A percentile compares a stretch with the other conserved stretches of the same genome.
These are phyloP conservation scores for Gyrodactylus bullatarudis DNA, from an alignment of 1,140 invertebrate genomes.

Conservation along the genomic window DNA sequence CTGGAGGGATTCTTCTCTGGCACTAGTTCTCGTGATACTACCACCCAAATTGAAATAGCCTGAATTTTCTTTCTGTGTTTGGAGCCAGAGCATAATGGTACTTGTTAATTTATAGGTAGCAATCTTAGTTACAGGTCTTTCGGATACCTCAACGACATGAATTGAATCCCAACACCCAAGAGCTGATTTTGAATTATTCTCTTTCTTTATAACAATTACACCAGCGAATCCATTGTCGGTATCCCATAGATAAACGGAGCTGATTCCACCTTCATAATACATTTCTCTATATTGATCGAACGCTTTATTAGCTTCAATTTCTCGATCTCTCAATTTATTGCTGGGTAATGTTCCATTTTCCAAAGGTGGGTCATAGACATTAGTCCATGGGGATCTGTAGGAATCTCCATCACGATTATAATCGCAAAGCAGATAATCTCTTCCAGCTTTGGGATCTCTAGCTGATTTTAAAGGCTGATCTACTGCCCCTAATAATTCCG, in stretches of 20 bases:
- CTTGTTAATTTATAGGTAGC: conserved; percentile 96
- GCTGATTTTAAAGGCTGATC: conserved; percentile 94
- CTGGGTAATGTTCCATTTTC: conserved; percentile 95
- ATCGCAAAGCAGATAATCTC: conserved; percentile 88
- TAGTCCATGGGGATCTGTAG: conserved; percentile 95
- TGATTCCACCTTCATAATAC: conserved; percentile 97
- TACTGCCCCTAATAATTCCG: conserved; percentile 77
- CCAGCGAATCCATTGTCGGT: conserved; percentile 79
- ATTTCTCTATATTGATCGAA: conserved; percentile 96
- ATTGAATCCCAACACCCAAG: conserved; percentile 98
- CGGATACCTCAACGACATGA: conserved; percentile 80
- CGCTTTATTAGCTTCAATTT: conserved; percentile 83
- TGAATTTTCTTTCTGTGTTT: conserved; percentile 72
- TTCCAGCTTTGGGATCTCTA: conserved; percentile 58
- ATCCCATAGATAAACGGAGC: conserved; percentile 96
- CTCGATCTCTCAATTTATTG: conserved; percentile 61
- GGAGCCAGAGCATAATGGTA: conserved; percentile 93
- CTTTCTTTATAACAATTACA: conserved; percentile 92
- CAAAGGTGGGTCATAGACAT: conserved; percentile 71
- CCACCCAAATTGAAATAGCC: conserved; percentile 95
- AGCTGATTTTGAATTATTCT: conserved; percentile 72
- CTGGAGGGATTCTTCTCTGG: conserved; percentile 52
- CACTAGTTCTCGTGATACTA: conserved; percentile 75
- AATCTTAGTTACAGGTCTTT: conserved; percentile 57
- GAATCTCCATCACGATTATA: conserved; percentile 97